A percentile compares a stretch with the other conserved stretches of the same genome.
phyloP scores from a whole-genome alignment of 2,797 vertebrate genomes.

The Loriculus beryllinus region DNA sequence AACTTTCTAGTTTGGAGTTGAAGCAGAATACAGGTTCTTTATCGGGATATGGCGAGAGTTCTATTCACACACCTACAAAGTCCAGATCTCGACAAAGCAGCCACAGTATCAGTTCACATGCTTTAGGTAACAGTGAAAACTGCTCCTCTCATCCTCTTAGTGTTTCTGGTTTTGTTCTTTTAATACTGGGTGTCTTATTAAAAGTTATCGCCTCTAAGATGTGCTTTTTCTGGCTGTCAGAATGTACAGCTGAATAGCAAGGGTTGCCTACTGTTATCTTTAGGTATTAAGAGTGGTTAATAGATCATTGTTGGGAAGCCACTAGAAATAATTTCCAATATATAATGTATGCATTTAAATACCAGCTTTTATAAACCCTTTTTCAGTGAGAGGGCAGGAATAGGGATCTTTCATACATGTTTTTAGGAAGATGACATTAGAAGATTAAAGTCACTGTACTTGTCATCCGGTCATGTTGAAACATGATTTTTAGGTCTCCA shows the following conservation, averaged over 20 bases:
- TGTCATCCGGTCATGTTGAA: background rate
- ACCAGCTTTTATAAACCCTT: background rate
- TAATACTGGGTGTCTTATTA: fast-evolving
- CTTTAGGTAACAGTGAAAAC: conserved; percentile 46
- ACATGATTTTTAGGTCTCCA: background rate
- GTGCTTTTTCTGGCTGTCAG: background rate
- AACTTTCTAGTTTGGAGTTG: conserved; percentile 62
- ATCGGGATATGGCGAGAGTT: conserved; percentile 66
- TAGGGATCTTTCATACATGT: fast-evolving
- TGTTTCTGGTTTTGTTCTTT: background rate
- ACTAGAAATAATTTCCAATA: background rate
- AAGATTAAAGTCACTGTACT: background rate
- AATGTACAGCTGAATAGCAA: background rate
- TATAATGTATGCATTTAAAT: background rate
- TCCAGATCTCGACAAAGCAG: conserved; percentile 65
- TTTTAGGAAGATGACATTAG: background rate
- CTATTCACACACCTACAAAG: conserved; percentile 64
- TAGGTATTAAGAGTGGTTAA: background rate
- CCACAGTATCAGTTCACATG: conserved; percentile 52
- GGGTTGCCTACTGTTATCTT: background rate
- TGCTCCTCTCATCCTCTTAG: background rate
- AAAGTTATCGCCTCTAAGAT: background rate
- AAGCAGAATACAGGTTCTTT: conserved; percentile 60
- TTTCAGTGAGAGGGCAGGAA: background rate
- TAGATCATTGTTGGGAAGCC: background rate